These are phyloP conservation scores for Microctonus brassicae DNA, from an alignment of 2,888 invertebrate genomes.

Conservation along the genomic window DNA sequence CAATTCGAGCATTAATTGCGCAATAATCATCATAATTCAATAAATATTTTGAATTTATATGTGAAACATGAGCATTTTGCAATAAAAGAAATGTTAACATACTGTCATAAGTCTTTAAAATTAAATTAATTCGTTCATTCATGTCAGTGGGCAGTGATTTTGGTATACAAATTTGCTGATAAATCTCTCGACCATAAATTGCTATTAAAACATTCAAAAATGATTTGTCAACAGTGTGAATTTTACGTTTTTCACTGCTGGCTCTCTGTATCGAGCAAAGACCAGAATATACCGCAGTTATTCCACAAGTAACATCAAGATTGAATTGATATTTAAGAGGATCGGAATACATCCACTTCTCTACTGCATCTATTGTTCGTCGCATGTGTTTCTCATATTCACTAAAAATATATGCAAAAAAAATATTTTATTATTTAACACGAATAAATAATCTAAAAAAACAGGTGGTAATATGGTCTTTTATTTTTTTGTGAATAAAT, in stretches of 20 bases:
- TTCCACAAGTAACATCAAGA: conserved; percentile 44
- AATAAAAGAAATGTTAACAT: conserved; percentile 61
- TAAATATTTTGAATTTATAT: conserved; percentile 67
- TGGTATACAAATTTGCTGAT: not conserved
- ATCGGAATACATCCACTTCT: conserved; percentile 66
- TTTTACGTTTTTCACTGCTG: conserved; percentile 40
- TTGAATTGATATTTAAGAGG: conserved; percentile 52
- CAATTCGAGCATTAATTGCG: conserved; percentile 23
- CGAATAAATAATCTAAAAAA: too few species aligned
- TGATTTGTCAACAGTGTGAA: conserved; percentile 46
- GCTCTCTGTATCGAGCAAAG: conserved; percentile 31
- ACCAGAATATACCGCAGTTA: conserved; percentile 46
- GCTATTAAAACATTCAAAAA: conserved; percentile 59
- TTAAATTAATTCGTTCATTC: conserved; percentile 50
- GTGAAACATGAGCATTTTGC: conserved; percentile 65
- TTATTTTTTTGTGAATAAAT: too few species aligned
- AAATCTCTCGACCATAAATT: conserved; percentile 53
- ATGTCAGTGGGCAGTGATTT: conserved; percentile 47
- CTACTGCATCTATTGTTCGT: conserved; percentile 55
- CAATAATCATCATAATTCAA: conserved; percentile 67
- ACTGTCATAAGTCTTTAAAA: conserved; percentile 61
- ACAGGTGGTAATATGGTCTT: too few species aligned
- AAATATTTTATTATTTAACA: too few species aligned
- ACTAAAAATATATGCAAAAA: conserved; percentile 19
- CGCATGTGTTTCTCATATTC: conserved; percentile 54